These are phyloP conservation scores for Panthera uncia DNA, from an alignment of 2,113 vertebrate genomes.

Conservation along the genomic window DNA sequence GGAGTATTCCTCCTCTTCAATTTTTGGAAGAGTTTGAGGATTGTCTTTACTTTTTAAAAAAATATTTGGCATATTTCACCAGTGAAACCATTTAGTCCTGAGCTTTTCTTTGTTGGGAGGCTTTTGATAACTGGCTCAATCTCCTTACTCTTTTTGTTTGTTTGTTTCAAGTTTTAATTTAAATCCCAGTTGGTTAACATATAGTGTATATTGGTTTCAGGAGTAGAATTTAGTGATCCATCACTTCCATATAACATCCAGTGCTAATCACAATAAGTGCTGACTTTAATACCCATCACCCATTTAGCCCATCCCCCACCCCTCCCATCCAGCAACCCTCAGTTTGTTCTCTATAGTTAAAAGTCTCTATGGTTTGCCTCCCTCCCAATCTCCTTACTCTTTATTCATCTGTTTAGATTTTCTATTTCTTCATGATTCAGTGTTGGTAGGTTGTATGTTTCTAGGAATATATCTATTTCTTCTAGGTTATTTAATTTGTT, in stretches of 20 bases:
- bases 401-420: not conserved
- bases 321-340: too few relatives aligned
- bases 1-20: not conserved
- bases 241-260: too few relatives aligned
- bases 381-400: not conserved
- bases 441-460: not conserved
- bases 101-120: not conserved
- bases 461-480: not conserved
- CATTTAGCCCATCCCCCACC: too few relatives aligned
- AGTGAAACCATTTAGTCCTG: not conserved
- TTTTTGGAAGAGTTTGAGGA: not conserved
- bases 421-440: not conserved
- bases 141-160: not conserved
- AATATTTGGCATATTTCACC: not conserved
- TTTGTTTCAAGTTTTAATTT: not conserved
- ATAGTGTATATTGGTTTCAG: too few relatives aligned
- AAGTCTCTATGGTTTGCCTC: too few relatives aligned
- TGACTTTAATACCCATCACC: too few relatives aligned
- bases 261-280: too few relatives aligned
- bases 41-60: not conserved
- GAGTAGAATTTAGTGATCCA: too few relatives aligned
- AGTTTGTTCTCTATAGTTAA: too few relatives aligned
- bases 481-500: not conserved
- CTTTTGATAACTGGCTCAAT: not conserved
- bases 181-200: too few relatives aligned